phyloP scores from a whole-genome alignment of 2,113 vertebrate species.

The Camelus bactrianus region DNA sequence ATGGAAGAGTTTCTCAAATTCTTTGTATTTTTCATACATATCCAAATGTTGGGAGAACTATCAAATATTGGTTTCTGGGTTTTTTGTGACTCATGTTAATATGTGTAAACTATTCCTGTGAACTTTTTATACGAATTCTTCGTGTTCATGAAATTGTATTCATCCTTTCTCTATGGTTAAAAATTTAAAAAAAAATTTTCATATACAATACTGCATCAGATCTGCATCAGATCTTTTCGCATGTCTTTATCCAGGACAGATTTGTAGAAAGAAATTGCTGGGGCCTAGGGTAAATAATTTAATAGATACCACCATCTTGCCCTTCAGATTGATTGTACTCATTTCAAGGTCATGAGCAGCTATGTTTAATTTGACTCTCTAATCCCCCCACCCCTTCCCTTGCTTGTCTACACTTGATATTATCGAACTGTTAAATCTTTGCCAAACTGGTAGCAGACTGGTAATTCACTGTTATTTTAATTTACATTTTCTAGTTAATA shows the following conservation, averaged over 20 bases:
- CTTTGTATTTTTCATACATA: neutral
- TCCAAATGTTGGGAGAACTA: neutral
- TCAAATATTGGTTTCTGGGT: neutral
- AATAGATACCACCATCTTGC: neutral
- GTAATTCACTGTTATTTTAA: neutral
- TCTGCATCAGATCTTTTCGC: neutral
- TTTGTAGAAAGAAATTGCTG: constrained; percentile 25
- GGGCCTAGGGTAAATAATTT: neutral
- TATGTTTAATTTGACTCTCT: constrained; percentile 25
- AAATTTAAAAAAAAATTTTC: neutral
- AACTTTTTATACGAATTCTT: constrained; percentile 11
- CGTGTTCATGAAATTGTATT: neutral
- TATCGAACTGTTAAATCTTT: constrained; percentile 24
- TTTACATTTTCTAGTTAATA: neutral
- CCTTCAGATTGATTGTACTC: neutral
- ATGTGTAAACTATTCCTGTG: neutral
- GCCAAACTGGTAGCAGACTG: neutral
- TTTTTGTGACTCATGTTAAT: neutral
- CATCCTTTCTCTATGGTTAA: neutral
- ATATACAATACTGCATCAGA: neutral
- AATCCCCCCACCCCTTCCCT: neutral
- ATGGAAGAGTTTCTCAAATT: constrained; percentile 23
- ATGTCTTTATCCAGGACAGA: neutral
- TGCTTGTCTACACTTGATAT: neutral
- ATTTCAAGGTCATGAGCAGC: neutral